A percentile compares a stretch with the other conserved stretches of the same genome.
phyloP scores from a whole-genome alignment of 1,140 invertebrate genomes.

The Camponotus pennsylvanicus region DNA sequence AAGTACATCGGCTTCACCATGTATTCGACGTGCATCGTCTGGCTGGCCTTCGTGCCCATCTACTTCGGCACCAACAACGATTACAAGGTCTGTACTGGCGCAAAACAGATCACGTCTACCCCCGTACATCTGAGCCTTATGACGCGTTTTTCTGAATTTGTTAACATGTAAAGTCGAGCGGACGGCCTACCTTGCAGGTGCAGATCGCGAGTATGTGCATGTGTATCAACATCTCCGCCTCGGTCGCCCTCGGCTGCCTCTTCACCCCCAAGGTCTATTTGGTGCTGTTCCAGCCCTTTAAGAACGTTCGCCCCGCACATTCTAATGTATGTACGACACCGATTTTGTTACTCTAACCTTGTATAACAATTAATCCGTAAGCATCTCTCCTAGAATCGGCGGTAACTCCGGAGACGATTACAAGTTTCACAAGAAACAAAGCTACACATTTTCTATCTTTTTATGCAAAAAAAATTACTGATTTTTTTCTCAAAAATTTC shows the following conservation, averaged over 20 bases:
- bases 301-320: slow-evolving; percentile 89
- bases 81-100: slow-evolving; percentile 85
- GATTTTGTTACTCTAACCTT: not conserved
- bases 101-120: too few species aligned
- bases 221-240: slow-evolving; percentile 92
- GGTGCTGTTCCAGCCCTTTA: slow-evolving; percentile 92
- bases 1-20: slow-evolving; percentile 92
- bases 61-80: slow-evolving; percentile 91
- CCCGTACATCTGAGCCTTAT: not conserved
- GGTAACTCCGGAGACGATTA: not conserved
- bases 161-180: slow-evolving; percentile 58
- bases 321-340: slow-evolving; percentile 79
- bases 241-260: slow-evolving; percentile 91
- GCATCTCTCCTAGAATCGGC: not conserved
- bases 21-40: slow-evolving; percentile 92
- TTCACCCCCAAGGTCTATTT: slow-evolving; percentile 93
- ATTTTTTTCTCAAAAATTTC: not conserved
- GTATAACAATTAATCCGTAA: not conserved
- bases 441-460: not conserved
- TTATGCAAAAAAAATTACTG: not conserved
- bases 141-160: slow-evolving; percentile 35
- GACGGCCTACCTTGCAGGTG: slow-evolving; percentile 86
- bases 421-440: not conserved
- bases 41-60: slow-evolving; percentile 91
- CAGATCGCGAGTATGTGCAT: slow-evolving; percentile 93